Conservation (phyloP, 2,797 vertebrate species). For the Cryptoprocta ferox region DNA sequence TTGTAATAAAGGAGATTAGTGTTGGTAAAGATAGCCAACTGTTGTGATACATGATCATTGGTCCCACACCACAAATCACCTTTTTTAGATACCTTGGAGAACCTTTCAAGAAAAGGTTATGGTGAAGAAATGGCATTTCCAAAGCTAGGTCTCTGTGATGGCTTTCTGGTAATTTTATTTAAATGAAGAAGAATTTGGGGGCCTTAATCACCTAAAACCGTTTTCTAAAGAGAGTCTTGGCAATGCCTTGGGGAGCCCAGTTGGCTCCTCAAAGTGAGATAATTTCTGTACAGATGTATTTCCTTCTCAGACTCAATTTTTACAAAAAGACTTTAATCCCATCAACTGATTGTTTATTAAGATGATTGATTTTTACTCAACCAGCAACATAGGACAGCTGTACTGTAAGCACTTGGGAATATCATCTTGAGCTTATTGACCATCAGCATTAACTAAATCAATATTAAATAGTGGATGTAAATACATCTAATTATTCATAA, state of each 20-base stretch:
- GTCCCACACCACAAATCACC: background rate
- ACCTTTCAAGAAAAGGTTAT: background rate
- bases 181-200: background rate
- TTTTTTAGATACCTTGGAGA: background rate
- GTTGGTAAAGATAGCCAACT: conserved; percentile 2
- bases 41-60: background rate
- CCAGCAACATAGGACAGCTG: background rate
- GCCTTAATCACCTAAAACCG: background rate
- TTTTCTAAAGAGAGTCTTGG: conserved; percentile 33
- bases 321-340: background rate
- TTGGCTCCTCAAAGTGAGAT: background rate
- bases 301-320: background rate
- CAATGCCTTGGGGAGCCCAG: background rate
- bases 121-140: background rate
- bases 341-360: background rate
- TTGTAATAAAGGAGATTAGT: conserved; percentile 4
- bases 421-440: background rate
- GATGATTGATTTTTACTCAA: background rate
- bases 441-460: conserved; percentile 20
- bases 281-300: background rate
- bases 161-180: background rate
- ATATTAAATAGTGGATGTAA: background rate
- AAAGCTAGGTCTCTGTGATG: background rate
- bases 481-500: conserved; percentile 22
- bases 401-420: background rate